phyloP scores from a whole-genome alignment of 2,888 invertebrate genomes.

The Oscheius onirici region DNA sequence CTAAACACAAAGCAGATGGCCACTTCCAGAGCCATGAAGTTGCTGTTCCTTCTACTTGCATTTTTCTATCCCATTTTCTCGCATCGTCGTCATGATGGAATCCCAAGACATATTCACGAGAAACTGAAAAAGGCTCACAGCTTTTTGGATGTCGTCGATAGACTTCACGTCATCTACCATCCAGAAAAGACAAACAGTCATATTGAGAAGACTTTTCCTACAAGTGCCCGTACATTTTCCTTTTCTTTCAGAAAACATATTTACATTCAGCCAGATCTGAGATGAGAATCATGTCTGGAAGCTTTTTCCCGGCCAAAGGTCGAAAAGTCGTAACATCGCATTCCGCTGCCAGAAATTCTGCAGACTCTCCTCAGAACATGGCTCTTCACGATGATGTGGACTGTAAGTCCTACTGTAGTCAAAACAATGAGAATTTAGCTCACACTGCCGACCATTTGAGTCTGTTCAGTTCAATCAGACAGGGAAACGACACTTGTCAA shows the following conservation, averaged over 20 bases:
- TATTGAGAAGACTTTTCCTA: conserved; percentile 32
- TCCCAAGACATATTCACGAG: conserved; percentile 31
- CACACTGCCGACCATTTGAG: conserved; percentile 31
- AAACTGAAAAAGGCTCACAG: conserved; percentile 39
- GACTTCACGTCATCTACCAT: conserved; percentile 43
- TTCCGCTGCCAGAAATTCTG: neutral
- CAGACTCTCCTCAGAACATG: neutral
- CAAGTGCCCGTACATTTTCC: conserved; percentile 12
- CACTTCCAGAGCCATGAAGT: neutral
- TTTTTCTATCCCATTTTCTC: neutral
- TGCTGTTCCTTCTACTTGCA: neutral
- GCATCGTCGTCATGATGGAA: neutral
- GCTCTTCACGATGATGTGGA: conserved; percentile 21
- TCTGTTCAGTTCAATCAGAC: conserved; percentile 30
- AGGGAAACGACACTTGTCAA: conserved; percentile 53
- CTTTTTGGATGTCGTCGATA: conserved; percentile 34
- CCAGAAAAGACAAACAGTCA: conserved; percentile 43
- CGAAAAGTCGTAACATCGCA: neutral
- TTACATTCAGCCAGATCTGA: conserved; percentile 7
- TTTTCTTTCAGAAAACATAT: neutral
- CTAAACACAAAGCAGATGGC: conserved; percentile 23
- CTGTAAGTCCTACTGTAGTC: neutral
- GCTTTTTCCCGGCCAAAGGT: neutral
- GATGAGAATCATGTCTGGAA: conserved; percentile 12
- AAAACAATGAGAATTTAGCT: conserved; percentile 1